Base-by-base conservation (phyloP, 1,140 invertebrate genomes). In the Riptortus pedestris region DNA sequence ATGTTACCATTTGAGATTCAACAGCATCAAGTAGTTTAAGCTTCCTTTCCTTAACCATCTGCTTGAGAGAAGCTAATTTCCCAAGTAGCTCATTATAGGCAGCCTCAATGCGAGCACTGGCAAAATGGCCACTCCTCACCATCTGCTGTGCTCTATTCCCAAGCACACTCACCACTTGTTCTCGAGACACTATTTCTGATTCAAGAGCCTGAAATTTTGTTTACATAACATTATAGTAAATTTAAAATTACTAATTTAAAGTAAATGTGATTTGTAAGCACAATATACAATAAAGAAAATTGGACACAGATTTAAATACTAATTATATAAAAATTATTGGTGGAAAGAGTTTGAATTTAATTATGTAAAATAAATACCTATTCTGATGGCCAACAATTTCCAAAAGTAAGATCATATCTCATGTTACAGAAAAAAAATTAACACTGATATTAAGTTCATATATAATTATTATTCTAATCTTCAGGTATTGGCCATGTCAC, bases 111-210 rank as follows among this genome's bases (percentile, higher is more conserved):
- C 85, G 80, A 3, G 80, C 75, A 2, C 83, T 77, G 1, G 89
- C 89, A 74, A 90, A 91, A 76, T 95, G 91, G 1, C 87, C 85
- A 52, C 86, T 85, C n/a, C 85, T 79, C 2, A 88, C 79, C 81
- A 94, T 88, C 65, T 88, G 82, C 4, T 83, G 78, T 0, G 88
- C 89, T 61, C 89, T 79, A 4, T 79, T 80, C 5, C 83, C 76
- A 7, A 94, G 75, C 0, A 83, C 82, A 12, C 81, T 75, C 2
- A 94, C 83, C 1, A 92, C 81, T 0, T 91, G 87, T 73, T 94
- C 90, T 69, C 91, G 84, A 9, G 86, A 85, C 29, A 81, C 77
- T 11, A 95, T 76, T 75, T 95, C 91, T 0, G 89, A 84, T 73
- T 94, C 91, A 3, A 93, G 71, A 1, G 84, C 83, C 68, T 78